Evolutionary conservation across 2,113 vertebrate species (phyloP).

Genomic region (Notechis scutatus): DNA sequence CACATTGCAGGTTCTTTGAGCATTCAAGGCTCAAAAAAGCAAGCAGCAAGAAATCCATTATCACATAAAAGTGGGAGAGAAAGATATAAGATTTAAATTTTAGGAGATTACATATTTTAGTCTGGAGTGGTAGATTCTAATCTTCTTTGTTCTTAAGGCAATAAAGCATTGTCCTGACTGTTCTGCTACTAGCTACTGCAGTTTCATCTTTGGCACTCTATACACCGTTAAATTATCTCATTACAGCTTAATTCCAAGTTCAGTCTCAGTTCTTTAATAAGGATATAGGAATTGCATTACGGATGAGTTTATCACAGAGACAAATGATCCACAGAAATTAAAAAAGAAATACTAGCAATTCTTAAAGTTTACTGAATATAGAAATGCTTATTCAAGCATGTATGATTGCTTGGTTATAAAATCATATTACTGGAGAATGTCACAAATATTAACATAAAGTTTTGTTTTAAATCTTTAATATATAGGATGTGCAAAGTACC

Average conservation of each 20-base stretch:
- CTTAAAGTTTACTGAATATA: neutral
- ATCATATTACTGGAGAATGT: neutral
- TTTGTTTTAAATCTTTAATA: slow-evolving; percentile 10
- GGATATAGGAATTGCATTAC: neutral
- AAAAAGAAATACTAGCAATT: slow-evolving; percentile 3
- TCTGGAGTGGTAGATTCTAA: neutral
- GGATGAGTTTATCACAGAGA: slow-evolving; percentile 4
- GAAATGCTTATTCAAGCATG: neutral
- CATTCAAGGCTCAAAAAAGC: neutral
- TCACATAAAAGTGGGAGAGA: neutral
- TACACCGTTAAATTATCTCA: neutral
- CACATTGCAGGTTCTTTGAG: neutral
- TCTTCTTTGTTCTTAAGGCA: neutral
- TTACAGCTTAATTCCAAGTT: neutral
- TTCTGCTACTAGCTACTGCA: neutral
- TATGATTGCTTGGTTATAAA: neutral
- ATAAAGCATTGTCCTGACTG: neutral
- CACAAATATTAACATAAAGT: neutral
- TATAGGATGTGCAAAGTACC: neutral
- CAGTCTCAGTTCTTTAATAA: neutral
- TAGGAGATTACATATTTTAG: neutral
- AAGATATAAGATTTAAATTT: neutral
- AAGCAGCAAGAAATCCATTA: neutral
- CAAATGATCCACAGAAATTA: neutral
- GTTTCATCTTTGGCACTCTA: neutral